Base-by-base conservation (phyloP, 2,797 vertebrate species). In the Esox masquinongy region DNA sequence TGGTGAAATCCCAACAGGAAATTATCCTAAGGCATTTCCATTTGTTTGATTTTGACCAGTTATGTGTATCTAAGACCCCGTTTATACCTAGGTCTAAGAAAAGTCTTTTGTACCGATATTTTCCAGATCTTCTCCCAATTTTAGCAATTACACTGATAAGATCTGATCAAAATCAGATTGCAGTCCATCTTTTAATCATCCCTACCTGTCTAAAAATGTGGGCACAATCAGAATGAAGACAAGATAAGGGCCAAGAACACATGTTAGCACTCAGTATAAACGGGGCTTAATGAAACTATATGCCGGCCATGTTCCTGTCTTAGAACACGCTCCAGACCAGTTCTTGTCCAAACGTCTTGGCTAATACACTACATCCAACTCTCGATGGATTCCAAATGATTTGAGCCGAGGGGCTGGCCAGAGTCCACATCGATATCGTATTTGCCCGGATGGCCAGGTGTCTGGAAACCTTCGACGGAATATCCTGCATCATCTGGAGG, bases 391-490 rank as follows among this genome's bases (percentile, higher is more conserved):
- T 88, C 84, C 51, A 73, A 83, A 79, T 81, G 79, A 85, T 84
- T 84, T 78, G 74, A 86, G 86, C 87, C 84, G 83, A 84, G 86
- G 84, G 82, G 73, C 78, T 87, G 91, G 86, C 31, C 63, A 1
- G 85, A 83, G 85, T 85, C 86, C 87, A 85, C 83, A 81, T 89
- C 81, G 86, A 86, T 85, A 86, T 88, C 84, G 83, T 59, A 74
- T 83, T 91, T 73, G 82, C 79, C 85, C 83, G 81, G 87, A 87
- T 78, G 87, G 87, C 88, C 93, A 95, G 94, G 92, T 95, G 92
- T 89, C 68, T n/a, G 87, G 88, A 83, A 82, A 90, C 86, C 91
- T 86, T 91, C 87, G 92, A 90, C 91, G 87, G 84, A 86, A 86
- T 66, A 74, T 89, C 86, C 92, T 90, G 86, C 87, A 88, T 86